phyloP scores from a whole-genome alignment of 2,113 vertebrate species.

The Centropus unirufus region DNA sequence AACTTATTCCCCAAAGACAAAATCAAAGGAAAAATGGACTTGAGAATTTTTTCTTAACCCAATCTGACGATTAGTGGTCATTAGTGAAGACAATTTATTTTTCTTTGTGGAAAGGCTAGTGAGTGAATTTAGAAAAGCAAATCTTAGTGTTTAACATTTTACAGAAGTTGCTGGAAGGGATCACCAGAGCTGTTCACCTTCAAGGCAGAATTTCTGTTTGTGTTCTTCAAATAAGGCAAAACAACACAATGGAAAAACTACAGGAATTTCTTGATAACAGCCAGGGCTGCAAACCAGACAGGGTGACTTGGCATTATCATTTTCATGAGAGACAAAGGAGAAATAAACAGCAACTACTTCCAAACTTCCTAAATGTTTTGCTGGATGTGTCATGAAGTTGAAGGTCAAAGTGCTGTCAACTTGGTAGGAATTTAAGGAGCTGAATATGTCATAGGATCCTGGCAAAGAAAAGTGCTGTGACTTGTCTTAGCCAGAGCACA shows the following conservation, averaged over 20 bases:
- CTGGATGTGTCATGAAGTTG: background rate
- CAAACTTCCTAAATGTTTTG: background rate
- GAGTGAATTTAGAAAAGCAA: slow-evolving; percentile 40
- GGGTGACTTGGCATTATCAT: slow-evolving; percentile 34
- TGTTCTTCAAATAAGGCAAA: slow-evolving; percentile 57
- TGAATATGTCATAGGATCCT: background rate
- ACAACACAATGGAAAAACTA: slow-evolving; percentile 19
- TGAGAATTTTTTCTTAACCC: background rate
- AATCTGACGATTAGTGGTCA: slow-evolving; percentile 53
- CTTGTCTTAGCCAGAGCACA: background rate
- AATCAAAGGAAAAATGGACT: slow-evolving; percentile 58
- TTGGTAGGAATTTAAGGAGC: background rate
- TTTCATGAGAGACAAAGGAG: slow-evolving; percentile 17
- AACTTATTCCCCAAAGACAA: slow-evolving; percentile 23
- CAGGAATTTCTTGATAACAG: slow-evolving; percentile 59
- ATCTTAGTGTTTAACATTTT: background rate
- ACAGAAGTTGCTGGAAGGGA: slow-evolving; percentile 10
- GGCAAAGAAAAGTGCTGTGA: background rate
- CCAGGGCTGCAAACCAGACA: slow-evolving; percentile 47
- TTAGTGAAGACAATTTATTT: slow-evolving; percentile 58
- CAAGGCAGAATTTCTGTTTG: slow-evolving; percentile 13
- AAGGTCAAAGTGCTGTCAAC: background rate
- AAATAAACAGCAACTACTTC: slow-evolving; percentile 43
- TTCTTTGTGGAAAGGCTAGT: slow-evolving; percentile 18
- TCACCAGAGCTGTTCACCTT: slow-evolving; percentile 18